A percentile compares a stretch with the other conserved stretches of the same genome.
Conservation (phyloP, 2,113 vertebrate genomes). For the Bos indicus region DNA sequence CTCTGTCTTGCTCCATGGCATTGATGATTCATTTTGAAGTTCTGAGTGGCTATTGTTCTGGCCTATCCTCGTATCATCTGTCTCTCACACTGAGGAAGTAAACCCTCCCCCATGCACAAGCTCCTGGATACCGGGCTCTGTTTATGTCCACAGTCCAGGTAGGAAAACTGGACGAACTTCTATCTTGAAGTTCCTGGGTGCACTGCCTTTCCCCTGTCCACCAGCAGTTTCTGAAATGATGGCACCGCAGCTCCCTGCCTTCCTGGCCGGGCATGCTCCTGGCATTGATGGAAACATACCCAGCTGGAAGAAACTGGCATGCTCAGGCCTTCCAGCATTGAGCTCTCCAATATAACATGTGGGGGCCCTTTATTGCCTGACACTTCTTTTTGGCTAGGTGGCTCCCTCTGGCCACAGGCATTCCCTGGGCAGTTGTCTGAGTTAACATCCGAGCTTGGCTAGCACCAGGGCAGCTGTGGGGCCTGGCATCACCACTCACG, state of each 20-base stretch:
- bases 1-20: background rate
- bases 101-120: background rate
- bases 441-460: constrained; percentile 21
- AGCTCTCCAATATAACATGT: background rate
- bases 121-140: background rate
- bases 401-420: background rate
- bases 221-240: background rate
- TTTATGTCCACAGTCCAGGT: background rate
- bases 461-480: background rate
- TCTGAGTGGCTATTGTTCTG: background rate
- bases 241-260: background rate
- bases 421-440: constrained; percentile 21
- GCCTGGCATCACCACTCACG: background rate
- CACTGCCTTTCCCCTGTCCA: background rate
- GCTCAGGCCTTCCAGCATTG: background rate
- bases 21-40: constrained; percentile 17
- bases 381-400: background rate
- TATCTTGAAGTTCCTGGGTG: background rate
- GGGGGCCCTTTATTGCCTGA: constrained; percentile 23
- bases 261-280: background rate
- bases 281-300: background rate
- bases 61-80: background rate
- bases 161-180: background rate
- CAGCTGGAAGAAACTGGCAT: background rate
- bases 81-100: background rate